Conservation (phyloP, 2,888 invertebrate genomes). For the Xestia sexstrigata region DNA sequence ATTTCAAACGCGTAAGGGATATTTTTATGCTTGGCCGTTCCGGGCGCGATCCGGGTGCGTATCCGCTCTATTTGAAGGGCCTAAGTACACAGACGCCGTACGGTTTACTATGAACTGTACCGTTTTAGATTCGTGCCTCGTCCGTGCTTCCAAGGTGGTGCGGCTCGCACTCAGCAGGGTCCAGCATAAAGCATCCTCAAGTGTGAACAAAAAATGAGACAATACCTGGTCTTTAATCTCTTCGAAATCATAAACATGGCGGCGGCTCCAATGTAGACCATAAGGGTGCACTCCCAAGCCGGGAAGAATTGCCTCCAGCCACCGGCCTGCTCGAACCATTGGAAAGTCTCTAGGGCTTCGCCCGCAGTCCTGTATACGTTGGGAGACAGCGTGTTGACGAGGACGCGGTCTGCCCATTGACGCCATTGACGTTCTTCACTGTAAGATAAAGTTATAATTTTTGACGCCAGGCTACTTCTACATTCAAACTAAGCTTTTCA, state of each 20-base stretch:
- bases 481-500: not conserved
- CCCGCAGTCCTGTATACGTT: conserved; percentile 97
- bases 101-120: too few relatives aligned
- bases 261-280: conserved; percentile 97
- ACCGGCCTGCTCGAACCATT: conserved; percentile 98
- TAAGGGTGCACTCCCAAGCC: conserved; percentile 95
- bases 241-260: conserved; percentile 99
- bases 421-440: conserved; percentile 99
- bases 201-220: not conserved
- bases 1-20: not conserved
- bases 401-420: conserved; percentile 97
- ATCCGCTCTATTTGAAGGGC: too few relatives aligned
- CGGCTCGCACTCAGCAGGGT: not conserved
- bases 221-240: conserved; percentile 94
- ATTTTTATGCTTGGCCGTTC: not conserved
- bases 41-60: too few relatives aligned
- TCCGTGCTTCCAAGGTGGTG: not conserved
- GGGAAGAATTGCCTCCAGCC: conserved; percentile 98
- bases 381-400: conserved; percentile 98
- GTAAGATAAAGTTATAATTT: conserved; percentile 64
- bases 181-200: not conserved
- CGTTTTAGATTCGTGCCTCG: not conserved
- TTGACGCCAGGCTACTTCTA: not conserved
- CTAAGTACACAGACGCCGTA: too few relatives aligned
- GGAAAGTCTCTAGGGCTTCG: conserved; percentile 97